Percentiles rank a stretch among this genome's conserved stretches.
Evolutionary conservation across 2,888 invertebrate species (phyloP).

Genomic region (Scaptomyza flava): DNA sequence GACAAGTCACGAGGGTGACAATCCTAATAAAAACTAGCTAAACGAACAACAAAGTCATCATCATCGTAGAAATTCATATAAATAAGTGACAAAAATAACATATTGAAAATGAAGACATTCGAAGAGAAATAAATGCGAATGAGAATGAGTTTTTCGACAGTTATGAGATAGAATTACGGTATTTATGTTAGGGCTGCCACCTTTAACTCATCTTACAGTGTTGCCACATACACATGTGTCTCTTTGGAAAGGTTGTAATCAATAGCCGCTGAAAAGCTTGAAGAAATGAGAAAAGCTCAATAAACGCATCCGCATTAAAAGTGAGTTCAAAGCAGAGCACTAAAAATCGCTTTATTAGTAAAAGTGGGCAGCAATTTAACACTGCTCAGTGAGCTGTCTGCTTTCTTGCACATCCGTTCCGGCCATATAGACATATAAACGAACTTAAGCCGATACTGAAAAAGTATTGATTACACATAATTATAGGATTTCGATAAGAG

Average conservation of each 20-base stretch:
- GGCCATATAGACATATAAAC: slow-evolving; percentile 16
- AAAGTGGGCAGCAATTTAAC: slow-evolving; percentile 18
- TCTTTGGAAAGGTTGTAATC: slow-evolving; percentile 20
- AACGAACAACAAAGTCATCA: slow-evolving; percentile 5
- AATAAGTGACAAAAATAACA: slow-evolving; percentile 42
- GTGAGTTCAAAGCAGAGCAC: neutral
- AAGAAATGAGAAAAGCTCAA: neutral
- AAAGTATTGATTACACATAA: slow-evolving; percentile 79
- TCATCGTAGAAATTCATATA: neutral
- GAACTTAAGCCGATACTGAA: slow-evolving; percentile 58
- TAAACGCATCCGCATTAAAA: slow-evolving; percentile 43
- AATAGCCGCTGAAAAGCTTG: slow-evolving; percentile 10
- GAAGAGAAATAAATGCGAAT: neutral
- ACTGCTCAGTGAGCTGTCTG: neutral
- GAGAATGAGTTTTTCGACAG: neutral
- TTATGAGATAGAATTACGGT: neutral
- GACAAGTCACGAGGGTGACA: slow-evolving; percentile 63
- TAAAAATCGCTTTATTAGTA: slow-evolving; percentile 49
- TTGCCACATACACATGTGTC: neutral
- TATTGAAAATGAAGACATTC: slow-evolving; percentile 6
- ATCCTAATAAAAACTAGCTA: slow-evolving; percentile 17
- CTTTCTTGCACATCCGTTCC: slow-evolving; percentile 44
- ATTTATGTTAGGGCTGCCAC: neutral
- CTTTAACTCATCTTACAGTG: neutral
- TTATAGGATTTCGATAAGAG: slow-evolving; percentile 65